A percentile compares a stretch with the other conserved stretches of the same genome.
These are phyloP conservation scores for Zaprionus ghesquierei DNA, from an alignment of 1,140 invertebrate species.

Conservation along the genomic window DNA sequence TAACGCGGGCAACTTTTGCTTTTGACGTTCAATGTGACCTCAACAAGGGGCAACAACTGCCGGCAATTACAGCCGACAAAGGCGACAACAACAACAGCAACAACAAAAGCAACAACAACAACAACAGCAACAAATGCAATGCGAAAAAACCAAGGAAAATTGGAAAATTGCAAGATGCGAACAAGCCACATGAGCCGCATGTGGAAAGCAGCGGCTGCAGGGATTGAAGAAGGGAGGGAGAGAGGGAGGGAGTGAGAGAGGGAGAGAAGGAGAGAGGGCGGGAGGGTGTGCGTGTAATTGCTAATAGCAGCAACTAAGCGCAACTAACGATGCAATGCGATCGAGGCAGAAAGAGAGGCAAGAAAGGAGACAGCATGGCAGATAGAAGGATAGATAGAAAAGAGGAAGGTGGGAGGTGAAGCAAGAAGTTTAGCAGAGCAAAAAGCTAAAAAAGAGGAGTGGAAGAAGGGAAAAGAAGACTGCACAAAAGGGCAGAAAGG, in stretches of 20 bases:
- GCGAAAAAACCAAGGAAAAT: slow-evolving; percentile 50
- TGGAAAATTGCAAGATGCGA: slow-evolving; percentile 38
- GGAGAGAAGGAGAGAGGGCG: neutral
- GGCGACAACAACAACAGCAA: slow-evolving; percentile 26
- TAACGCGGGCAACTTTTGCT: slow-evolving; percentile 65
- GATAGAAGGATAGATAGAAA: neutral
- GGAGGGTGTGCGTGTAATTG: slow-evolving; percentile 20
- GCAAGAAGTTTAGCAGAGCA: too few species aligned
- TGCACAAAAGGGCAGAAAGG: neutral
- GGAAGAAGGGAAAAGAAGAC: neutral
- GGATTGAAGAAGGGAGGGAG: neutral
- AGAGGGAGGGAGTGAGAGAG: neutral
- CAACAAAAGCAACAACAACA: slow-evolving; percentile 8
- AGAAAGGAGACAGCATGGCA: neutral
- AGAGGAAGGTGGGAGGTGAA: too few species aligned
- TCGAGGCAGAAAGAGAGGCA: neutral
- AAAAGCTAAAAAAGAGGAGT: too few species aligned
- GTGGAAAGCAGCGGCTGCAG: neutral
- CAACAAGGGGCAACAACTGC: slow-evolving; percentile 52
- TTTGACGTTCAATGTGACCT: slow-evolving; percentile 74
- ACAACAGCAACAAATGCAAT: neutral
- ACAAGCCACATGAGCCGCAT: slow-evolving; percentile 9
- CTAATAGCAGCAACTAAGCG: slow-evolving; percentile 34
- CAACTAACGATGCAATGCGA: slow-evolving; percentile 28
- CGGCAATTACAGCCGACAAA: slow-evolving; percentile 42